These are phyloP conservation scores for Tetrax tetrax DNA, from an alignment of 2,113 vertebrate species.

Conservation along the genomic window DNA sequence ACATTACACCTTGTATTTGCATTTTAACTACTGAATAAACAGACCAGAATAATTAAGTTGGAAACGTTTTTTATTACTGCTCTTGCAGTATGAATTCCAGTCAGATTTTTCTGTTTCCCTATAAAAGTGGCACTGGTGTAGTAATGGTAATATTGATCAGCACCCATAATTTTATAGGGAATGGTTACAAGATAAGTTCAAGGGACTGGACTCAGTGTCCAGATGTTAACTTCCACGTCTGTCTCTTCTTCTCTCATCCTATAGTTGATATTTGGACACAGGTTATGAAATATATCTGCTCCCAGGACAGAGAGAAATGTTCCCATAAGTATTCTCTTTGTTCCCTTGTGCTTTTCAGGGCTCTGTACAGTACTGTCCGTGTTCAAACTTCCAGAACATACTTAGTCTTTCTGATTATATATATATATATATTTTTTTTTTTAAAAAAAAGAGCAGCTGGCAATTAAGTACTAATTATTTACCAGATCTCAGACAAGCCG, in stretches of 20 bases:
- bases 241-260: neutral
- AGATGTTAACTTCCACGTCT: neutral
- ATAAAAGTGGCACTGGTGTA: neutral
- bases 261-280: neutral
- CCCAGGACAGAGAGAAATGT: neutral
- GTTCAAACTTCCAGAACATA: neutral
- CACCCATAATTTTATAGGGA: neutral
- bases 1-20: neutral
- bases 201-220: neutral
- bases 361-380: neutral
- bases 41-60: neutral
- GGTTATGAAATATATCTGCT: neutral
- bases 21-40: constrained; percentile 9
- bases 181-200: neutral
- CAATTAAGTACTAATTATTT: constrained; percentile 41
- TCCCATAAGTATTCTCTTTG: neutral
- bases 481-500: constrained; percentile 18
- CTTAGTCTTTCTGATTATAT: neutral
- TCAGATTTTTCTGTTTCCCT: neutral
- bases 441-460: neutral
- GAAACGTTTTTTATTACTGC: neutral
- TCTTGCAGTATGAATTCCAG: neutral
- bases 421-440: neutral
- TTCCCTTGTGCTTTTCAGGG: neutral
- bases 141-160: neutral